Evolutionary conservation across 2,113 vertebrate species (phyloP), one percentile per base, ranked within the genome.

Genomic region (Gopherus flavomarginatus): DNA sequence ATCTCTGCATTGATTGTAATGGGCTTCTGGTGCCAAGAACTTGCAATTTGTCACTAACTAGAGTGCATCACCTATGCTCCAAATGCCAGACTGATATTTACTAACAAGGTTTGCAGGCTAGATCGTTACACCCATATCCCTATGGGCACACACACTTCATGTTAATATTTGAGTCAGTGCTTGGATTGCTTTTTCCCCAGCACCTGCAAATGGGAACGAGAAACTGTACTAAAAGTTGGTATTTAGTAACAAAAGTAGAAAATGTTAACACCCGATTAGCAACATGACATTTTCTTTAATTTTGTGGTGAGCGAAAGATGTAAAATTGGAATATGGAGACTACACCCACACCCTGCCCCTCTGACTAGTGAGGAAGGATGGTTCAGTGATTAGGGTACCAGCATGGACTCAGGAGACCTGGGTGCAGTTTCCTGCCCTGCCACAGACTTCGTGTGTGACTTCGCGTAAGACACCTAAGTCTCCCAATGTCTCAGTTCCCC

Each of bases 221-320:
- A 87, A 69, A 12, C 2, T 44, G 85, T 21, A 54, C 2, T 47
- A 78, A 78, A 78, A 78, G 72, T 78, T 78, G 24, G 13, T 47
- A 29, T 53, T 62, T 83, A 85, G 87, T 89, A 85, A 10, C 5
- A 87, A 95, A 87, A 21, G 31, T 7, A 91, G 26, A 83, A 94
- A 88, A 49, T 81, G 2, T 1, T 53, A 49, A 44, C 22, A 81
- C 8, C 89, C 0, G 0, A 12, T 87, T 31, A 6, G 6, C 88
- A 35, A 83, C 85, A 21, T n/a, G 52, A 29, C 27, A 21, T n/a
- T 83, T 81, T 94, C 52, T 86, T 14, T 35, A 59, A 14, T 22
- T 85, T 83, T 65, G 4, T 9, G n/a, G 49, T n/a, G 44, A 94
- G 35, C 10, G 59, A 82, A 88, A 11, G 9, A 42, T 54, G 29